Evolutionary conservation across 2,888 invertebrate genomes (phyloP), one percentile per base, ranked within the genome.

Genomic region (Vandiemenella viatica): DNA sequence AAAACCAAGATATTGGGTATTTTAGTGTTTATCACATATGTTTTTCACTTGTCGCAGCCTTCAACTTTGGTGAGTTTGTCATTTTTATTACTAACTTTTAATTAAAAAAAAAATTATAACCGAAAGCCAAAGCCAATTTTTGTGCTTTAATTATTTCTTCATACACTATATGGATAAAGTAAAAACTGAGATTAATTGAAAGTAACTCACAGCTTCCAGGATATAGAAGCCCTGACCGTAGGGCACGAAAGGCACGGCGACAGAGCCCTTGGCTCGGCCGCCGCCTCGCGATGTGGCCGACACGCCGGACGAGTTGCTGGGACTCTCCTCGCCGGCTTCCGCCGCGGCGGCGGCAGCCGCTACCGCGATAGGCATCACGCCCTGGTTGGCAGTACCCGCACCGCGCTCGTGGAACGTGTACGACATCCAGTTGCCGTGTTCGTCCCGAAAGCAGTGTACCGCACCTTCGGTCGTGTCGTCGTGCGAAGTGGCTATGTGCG

Each of bases 341-440:
- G 58, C 44, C 63, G 67, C 67, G 5, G 66, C 65, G 0, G 56
- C 49, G 47, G 55, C 21, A 32, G 66, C 65, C 1, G 55, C 48
- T 48, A 55, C 23, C 37, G 67, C 65, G 51, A 55, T 15, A 43
- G 51, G 48, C 52, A 46, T 32, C 49, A 54, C 32, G 45, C 55
- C 18, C 46, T 52, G 49, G 37, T 56, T 55, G 13, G 73, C 72
- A 1, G 67, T 63, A 0, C 76, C 75, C 1, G 74, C 68, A 56
- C 80, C 79, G 57, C 81, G 82, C 58, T 86, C 85, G 58, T 88
- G 85, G 62, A 91, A 90, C 0, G 87, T 85, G 59, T 85, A 85
- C 0, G 87, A 84, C 67, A 86, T 76, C 85, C 88, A 89, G 59
- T 86, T 83, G 38, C 87, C 88, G 58, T 79, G 77, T 61, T 89